Conservation (phyloP, 2,888 invertebrate species). For the Acleris holmiana region DNA sequence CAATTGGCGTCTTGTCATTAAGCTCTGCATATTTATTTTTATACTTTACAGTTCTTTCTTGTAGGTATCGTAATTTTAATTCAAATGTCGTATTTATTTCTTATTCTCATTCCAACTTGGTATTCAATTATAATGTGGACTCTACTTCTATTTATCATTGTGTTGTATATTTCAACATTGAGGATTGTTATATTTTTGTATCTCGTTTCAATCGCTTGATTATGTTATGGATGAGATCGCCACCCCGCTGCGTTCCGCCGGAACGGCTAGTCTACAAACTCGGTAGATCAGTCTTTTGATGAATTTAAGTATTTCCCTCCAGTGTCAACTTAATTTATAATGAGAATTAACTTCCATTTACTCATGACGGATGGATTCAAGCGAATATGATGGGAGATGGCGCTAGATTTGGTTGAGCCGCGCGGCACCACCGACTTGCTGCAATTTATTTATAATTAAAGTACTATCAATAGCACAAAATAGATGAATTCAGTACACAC, state of each 20-base stretch:
- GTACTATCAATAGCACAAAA: conserved; percentile 30
- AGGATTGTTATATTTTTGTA: conserved; percentile 77
- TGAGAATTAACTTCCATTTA: conserved; percentile 46
- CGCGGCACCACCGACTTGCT: neutral
- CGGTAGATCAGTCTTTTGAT: conserved; percentile 40
- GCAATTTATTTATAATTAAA: conserved; percentile 13
- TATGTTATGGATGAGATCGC: conserved; percentile 58
- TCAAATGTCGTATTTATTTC: conserved; percentile 55
- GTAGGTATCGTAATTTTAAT: conserved; percentile 29
- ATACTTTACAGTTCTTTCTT: conserved; percentile 21
- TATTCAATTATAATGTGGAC: conserved; percentile 65
- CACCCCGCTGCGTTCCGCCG: conserved; percentile 47
- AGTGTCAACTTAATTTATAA: conserved; percentile 32
- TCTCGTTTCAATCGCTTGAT: conserved; percentile 65
- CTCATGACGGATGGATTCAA: conserved; percentile 25
- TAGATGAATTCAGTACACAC: conserved; percentile 19
- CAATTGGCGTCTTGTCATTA: conserved; percentile 13
- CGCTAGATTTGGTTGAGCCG: neutral
- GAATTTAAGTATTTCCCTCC: conserved; percentile 40
- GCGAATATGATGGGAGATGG: conserved; percentile 2
- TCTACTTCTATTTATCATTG: conserved; percentile 60
- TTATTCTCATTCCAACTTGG: conserved; percentile 73
- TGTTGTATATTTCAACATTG: conserved; percentile 66
- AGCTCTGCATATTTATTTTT: conserved; percentile 33
- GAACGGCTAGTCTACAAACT: conserved; percentile 63